Base-by-base conservation (phyloP, 2,797 vertebrate genomes). In the Myotis vivesi region DNA sequence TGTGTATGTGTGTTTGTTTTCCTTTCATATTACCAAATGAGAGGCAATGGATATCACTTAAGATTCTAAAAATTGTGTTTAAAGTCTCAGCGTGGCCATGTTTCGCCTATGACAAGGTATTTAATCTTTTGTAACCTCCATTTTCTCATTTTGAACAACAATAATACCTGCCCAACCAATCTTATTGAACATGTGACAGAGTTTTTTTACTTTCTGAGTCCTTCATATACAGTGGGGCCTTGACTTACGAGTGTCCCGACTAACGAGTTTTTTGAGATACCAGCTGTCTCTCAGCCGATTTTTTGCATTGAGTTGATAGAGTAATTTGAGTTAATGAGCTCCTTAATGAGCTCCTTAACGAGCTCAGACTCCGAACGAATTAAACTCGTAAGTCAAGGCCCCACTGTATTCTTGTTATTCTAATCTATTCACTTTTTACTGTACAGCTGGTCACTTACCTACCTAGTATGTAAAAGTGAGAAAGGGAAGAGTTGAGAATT, bases 11-110 rank as follows among this genome's bases (percentile, higher is more conserved):
- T 76, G 5, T 57, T 68, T 30, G 12, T 44, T 76, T 83, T 81
- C 41, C 30, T 94, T 84, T 41, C 33, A 2, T 87, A 71, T 94
- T 94, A 73, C 16, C 55, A 96, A 91, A 62, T 59, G 81, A 44
- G 51, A 95, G 62, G 68, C 72, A n/a, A 33, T 82, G 44, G 33
- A 16, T 87, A 46, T 92, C 71, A 89, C 82, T 95, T 95, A 64
- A 91, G 22, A 73, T 83, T 87, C 36, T 9, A 94, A 85, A 86
- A n/a, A n/a, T 57, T 83, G 79, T 28, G 4, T 66, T 75, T 80
- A 41, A 33, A 44, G 6, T 38, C 51, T 85, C 64, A 46, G 28
- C 38, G 15, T 17, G 75, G 38, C 17, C 30, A n/a, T 57, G 55
- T 89, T 59, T 80, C 62, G 30, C 10, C 23, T 66, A 80, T 41